Evolutionary conservation across 2,797 vertebrate species (phyloP).

Genomic region (Argya squamiceps): DNA sequence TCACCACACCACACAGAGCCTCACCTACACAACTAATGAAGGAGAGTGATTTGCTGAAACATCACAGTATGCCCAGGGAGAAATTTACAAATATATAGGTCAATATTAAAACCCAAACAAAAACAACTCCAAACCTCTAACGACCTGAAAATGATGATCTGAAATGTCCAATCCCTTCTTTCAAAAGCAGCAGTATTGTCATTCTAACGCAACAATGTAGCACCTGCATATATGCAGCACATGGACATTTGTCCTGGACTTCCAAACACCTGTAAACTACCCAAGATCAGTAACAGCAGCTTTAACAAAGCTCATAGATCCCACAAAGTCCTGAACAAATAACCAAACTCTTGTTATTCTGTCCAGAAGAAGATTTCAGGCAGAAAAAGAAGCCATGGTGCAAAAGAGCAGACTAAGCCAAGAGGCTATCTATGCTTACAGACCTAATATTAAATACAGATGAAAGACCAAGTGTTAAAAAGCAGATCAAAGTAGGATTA

Average conservation of each 20-base stretch:
- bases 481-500: background rate
- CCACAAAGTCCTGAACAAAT: background rate
- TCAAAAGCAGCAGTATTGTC: background rate
- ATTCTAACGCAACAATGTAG: background rate
- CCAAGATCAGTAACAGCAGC: background rate
- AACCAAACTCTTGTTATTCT: background rate
- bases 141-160: background rate
- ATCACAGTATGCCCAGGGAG: background rate
- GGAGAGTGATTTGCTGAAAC: background rate
- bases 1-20: background rate
- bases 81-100: background rate
- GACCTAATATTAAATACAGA: background rate
- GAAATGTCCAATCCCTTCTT: background rate
- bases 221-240: rapidly evolving
- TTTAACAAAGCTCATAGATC: background rate
- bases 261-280: background rate
- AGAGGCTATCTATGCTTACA: background rate
- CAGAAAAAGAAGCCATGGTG: background rate
- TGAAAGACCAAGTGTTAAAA: background rate
- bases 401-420: background rate
- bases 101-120: background rate
- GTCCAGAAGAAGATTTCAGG: background rate
- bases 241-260: background rate
- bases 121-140: background rate
- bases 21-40: background rate